Evolutionary conservation across 2,113 vertebrate genomes (phyloP).

Genomic region (Perognathus longimembris): DNA sequence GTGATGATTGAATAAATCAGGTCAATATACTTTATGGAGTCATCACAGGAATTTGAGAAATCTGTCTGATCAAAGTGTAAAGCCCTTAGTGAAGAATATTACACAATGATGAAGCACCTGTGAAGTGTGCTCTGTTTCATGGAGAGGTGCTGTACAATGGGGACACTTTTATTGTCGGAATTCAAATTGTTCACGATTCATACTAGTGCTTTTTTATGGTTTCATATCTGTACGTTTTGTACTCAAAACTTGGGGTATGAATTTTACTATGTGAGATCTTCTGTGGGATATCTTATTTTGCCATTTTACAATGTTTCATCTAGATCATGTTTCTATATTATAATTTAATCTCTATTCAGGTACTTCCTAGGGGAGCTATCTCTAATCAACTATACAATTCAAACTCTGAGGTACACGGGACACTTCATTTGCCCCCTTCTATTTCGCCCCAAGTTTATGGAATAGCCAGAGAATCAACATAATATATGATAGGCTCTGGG

Average conservation of each 20-base stretch:
- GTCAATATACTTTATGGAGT: no score
- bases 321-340: constrained; percentile 22
- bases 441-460: neutral
- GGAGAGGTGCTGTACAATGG: neutral
- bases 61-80: no score
- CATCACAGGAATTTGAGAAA: no score
- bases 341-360: constrained; percentile 41
- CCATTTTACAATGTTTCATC: constrained; percentile 10
- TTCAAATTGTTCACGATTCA: constrained; percentile 47
- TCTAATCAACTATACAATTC: neutral
- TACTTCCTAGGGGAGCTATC: neutral
- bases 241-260: constrained; percentile 4
- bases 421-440: constrained; percentile 19
- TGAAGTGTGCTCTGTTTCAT: neutral
- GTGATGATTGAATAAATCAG: no score
- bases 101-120: neutral
- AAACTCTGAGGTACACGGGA: constrained; percentile 45
- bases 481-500: neutral
- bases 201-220: neutral
- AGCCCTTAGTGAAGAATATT: constrained; percentile 18
- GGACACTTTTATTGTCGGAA: constrained; percentile 33
- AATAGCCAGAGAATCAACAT: constrained; percentile 47
- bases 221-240: constrained; percentile 21
- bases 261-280: constrained; percentile 13
- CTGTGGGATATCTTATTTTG: constrained; percentile 33